Percentiles rank a stretch among this genome's conserved stretches.
phyloP scores from a whole-genome alignment of 2,888 invertebrate species.

The Arctia plantaginis region DNA sequence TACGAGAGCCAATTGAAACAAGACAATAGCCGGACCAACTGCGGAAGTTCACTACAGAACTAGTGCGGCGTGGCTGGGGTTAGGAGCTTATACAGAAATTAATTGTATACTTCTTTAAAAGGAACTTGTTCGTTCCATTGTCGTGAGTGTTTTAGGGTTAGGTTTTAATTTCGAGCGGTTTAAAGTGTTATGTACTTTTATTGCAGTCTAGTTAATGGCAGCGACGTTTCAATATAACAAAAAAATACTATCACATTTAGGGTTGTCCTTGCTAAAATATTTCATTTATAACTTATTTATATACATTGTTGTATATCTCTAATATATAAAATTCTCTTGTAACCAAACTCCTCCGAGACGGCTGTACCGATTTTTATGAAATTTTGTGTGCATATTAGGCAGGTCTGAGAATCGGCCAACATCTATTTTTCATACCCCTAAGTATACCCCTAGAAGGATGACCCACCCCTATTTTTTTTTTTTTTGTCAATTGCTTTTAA shows the following conservation, averaged over 20 bases:
- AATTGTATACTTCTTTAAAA: conserved; percentile 12
- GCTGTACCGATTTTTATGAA: no score
- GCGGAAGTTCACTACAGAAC: conserved; percentile 27
- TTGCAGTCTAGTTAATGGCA: not conserved
- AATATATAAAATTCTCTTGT: no score
- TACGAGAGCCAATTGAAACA: conserved; percentile 41
- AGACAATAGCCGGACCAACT: conserved; percentile 38
- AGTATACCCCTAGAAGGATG: no score
- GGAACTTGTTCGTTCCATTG: not conserved
- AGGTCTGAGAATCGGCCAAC: no score
- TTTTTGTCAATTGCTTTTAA: no score
- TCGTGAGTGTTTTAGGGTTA: not conserved
- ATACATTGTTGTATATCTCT: no score
- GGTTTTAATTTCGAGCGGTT: not conserved
- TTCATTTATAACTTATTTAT: no score
- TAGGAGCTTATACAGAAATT: conserved; percentile 14
- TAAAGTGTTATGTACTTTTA: not conserved
- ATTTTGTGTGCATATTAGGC: no score
- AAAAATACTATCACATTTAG: not conserved
- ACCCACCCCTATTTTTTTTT: no score
- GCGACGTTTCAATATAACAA: not conserved
- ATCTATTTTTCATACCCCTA: no score
- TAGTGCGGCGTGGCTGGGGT: conserved; percentile 7
- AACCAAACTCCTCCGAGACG: no score
- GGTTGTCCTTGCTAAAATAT: no score